Evolutionary conservation across 2,888 invertebrate species (phyloP).

Genomic region (Eristalis tenax): DNA sequence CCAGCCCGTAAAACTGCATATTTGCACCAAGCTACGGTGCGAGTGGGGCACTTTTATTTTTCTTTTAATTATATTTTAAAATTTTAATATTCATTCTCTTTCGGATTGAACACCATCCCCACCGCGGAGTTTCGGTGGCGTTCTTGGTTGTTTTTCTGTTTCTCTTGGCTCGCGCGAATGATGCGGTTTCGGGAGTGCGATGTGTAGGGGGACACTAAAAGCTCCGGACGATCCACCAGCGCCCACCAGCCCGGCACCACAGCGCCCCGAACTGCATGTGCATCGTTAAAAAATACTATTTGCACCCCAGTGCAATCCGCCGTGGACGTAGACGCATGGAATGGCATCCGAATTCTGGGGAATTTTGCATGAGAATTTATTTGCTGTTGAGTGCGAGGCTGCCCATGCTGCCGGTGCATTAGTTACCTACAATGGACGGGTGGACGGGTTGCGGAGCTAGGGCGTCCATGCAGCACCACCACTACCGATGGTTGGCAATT

Average conservation of each 20-base stretch:
- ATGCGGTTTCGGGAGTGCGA: slow-evolving; percentile 32
- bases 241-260: neutral
- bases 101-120: slow-evolving; percentile 25
- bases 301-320: slow-evolving; percentile 17
- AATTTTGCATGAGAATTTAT: slow-evolving; percentile 52
- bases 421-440: slow-evolving; percentile 8
- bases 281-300: slow-evolving; percentile 48
- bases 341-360: slow-evolving; percentile 30
- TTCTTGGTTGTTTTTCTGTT: slow-evolving; percentile 42
- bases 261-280: neutral
- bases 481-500: slow-evolving; percentile 41
- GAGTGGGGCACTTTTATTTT: slow-evolving; percentile 5
- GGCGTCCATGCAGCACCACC: neutral
- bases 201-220: slow-evolving; percentile 26
- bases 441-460: neutral
- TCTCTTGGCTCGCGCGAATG: slow-evolving; percentile 18
- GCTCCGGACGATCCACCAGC: neutral
- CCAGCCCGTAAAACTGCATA: slow-evolving; percentile 11
- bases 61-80: slow-evolving; percentile 31
- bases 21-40: slow-evolving; percentile 32
- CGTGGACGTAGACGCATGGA: slow-evolving; percentile 26
- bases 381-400: slow-evolving; percentile 41
- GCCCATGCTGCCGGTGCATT: slow-evolving; percentile 35
- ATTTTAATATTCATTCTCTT: slow-evolving; percentile 61
- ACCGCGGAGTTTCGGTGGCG: neutral